Base-by-base conservation (phyloP, 2,888 invertebrate genomes). In the Anorthoa munda region DNA sequence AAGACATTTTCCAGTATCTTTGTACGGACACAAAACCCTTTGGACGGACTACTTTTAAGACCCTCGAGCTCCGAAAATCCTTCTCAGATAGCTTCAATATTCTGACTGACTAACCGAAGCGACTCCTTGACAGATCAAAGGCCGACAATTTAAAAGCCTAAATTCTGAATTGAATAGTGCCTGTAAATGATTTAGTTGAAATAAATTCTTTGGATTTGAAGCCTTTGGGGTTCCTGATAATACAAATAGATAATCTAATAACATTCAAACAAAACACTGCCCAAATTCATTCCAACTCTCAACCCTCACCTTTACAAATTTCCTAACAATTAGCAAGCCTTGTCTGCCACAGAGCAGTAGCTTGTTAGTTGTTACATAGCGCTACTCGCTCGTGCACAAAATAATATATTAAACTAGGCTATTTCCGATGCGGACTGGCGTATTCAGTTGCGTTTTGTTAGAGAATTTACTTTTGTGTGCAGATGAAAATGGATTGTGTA, bases 371-470 rank as follows among this genome's bases (percentile, higher is more conserved):
- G 39, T 76, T 80, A 81, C 67, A 56, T 63, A 76, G 81, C 58
- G 13, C 53, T 50, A 39, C 48, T 4, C 31, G 31, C 31, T 21
- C 31, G 60, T 59, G 46, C 46, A 53, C 53, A 31, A 46, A 56
- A 79, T 71, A 51, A 79, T 71, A 66, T 82, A 71, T 71, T 59
- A 83, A 82, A 79, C 83, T 79, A 51, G 79, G 83, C 63, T 83
- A 78, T 50, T 59, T 66, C 66, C 55, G 78, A 61, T 67, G 68
- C 23, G 56, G 55, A 77, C 78, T 65, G 70, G 26, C 39, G 78
- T 50, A 69, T 60, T 39, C 66, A 71, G 46, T 48, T 58, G 50
- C n/a, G 63, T 67, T 39, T 18, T 61, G 60, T 56, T 50, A 4
- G 60, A 45, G 50, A 18, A 13, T 61, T 55, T 79, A 60, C 21